Conservation (phyloP, 2,888 invertebrate species). For the Synanthedon myopaeformis region DNA sequence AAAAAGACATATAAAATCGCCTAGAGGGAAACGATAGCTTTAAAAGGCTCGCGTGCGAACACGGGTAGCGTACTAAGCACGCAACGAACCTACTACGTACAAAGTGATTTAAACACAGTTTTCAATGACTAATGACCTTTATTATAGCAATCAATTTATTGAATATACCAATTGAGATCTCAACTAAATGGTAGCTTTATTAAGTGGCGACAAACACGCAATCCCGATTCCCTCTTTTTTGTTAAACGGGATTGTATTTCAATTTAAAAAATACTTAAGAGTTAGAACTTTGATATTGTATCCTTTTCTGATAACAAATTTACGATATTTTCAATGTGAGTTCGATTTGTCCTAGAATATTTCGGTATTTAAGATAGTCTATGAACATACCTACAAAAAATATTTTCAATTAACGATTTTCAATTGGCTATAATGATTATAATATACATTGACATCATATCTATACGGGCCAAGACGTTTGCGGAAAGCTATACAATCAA, state of each 20-base stretch:
- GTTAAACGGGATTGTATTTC: constrained; percentile 18
- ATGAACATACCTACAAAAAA: too few species aligned
- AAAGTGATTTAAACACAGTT: constrained; percentile 49
- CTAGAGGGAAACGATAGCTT: constrained; percentile 1
- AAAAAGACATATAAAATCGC: background rate
- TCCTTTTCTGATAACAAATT: too few species aligned
- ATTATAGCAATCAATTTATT: constrained; percentile 63
- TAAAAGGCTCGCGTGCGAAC: constrained; percentile 44
- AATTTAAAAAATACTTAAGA: constrained; percentile 17
- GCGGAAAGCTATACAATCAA: too few species aligned
- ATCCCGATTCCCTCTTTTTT: constrained; percentile 20
- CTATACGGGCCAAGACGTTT: too few species aligned
- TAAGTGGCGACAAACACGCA: constrained; percentile 47
- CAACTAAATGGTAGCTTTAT: constrained; percentile 47
- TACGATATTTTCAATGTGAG: too few species aligned
- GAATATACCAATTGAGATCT: constrained; percentile 54
- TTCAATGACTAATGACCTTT: constrained; percentile 61
- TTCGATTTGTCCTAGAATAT: too few species aligned
- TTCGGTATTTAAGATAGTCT: too few species aligned
- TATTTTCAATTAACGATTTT: too few species aligned
- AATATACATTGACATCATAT: too few species aligned
- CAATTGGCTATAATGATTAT: too few species aligned
- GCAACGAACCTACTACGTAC: constrained; percentile 29
- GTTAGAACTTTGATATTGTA: too few species aligned
- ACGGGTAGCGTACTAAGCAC: constrained; percentile 49